These are phyloP conservation scores for Picathartes gymnocephalus DNA, from an alignment of 2,113 vertebrate species.

Conservation along the genomic window DNA sequence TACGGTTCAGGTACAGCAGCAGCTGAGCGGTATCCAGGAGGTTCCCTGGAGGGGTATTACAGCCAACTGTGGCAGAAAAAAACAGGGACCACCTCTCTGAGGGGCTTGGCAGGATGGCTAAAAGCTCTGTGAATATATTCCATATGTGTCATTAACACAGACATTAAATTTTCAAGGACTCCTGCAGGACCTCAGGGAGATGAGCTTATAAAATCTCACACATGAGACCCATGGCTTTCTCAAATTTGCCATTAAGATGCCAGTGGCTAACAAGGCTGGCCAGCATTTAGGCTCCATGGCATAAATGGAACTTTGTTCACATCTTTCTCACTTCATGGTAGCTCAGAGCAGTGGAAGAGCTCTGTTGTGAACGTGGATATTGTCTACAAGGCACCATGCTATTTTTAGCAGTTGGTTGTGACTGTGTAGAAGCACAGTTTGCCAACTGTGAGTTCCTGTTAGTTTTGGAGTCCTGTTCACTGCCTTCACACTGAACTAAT, in stretches of 20 bases:
- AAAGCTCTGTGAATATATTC: neutral
- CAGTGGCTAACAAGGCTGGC: neutral
- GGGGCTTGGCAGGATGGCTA: neutral
- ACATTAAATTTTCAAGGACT: neutral
- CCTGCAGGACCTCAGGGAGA: neutral
- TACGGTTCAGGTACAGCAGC: fast-evolving
- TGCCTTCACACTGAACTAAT: neutral
- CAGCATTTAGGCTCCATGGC: neutral
- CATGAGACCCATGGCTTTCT: neutral
- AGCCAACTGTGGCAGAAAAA: neutral
- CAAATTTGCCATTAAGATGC: neutral
- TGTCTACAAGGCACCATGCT: fast-evolving
- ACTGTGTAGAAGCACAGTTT: neutral
- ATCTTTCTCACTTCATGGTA: neutral
- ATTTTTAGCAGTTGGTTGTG: neutral
- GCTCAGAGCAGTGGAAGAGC: neutral
- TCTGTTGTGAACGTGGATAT: neutral
- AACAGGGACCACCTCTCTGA: neutral
- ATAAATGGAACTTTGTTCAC: neutral
- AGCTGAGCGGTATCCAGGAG: fast-evolving
- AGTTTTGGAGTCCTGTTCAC: neutral
- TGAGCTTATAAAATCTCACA: neutral
- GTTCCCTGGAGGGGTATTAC: neutral
- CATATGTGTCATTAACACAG: neutral
- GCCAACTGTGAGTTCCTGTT: neutral